Evolutionary conservation across 2,113 vertebrate genomes (phyloP).

Genomic region (Channa argus): DNA sequence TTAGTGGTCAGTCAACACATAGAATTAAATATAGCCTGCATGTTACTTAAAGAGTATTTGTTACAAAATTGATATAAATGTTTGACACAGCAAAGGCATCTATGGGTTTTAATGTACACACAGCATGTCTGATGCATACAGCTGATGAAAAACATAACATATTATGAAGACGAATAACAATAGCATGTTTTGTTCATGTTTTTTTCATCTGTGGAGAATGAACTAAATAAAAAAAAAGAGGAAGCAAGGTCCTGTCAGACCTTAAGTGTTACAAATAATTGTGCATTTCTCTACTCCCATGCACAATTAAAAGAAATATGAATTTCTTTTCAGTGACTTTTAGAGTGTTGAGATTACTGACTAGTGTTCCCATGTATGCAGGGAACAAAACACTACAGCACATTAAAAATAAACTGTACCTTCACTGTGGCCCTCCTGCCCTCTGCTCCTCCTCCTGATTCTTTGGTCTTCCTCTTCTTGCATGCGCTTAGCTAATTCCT

Average conservation of each 20-base stretch:
- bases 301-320: no score
- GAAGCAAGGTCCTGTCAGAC: no score
- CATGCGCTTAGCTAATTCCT: conserved; percentile 85
- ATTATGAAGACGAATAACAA: neutral
- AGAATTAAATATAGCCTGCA: conserved; percentile 14
- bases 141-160: neutral
- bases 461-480: conserved; percentile 83
- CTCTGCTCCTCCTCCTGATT: conserved; percentile 59
- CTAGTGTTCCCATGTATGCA: neutral
- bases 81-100: conserved; percentile 6
- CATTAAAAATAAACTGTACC: conserved; percentile 57
- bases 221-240: no score
- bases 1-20: conserved; percentile 23
- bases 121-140: neutral
- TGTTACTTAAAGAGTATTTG: neutral
- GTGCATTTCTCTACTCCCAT: no score
- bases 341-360: neutral
- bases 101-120: neutral
- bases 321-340: no score
- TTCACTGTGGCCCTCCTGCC: conserved; percentile 47
- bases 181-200: neutral
- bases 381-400: neutral
- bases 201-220: conserved; percentile 1
- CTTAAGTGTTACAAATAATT: no score
- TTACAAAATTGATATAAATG: neutral